Evolutionary conservation across 2,888 invertebrate genomes (phyloP).

Genomic region (Synergus itoensis): DNA sequence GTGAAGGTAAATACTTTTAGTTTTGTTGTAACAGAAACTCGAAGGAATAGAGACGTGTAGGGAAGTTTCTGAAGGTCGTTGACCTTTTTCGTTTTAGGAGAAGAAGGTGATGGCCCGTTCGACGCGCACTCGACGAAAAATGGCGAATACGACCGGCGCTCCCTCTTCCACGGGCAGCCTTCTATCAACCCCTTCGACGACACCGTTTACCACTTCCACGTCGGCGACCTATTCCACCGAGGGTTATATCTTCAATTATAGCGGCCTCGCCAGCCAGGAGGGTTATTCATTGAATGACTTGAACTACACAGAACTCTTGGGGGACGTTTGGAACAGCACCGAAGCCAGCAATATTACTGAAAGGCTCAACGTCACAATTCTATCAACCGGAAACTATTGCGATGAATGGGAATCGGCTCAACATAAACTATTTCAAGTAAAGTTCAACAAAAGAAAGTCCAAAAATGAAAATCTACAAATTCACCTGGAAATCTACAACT

Average conservation of each 20-base stretch:
- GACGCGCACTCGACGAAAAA: constrained; percentile 82
- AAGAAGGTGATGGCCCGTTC: constrained; percentile 83
- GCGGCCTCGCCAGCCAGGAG: constrained; percentile 67
- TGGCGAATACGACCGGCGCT: constrained; percentile 79
- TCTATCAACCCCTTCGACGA: constrained; percentile 78
- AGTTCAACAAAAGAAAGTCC: background rate
- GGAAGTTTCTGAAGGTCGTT: background rate
- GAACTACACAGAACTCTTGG: constrained; percentile 80
- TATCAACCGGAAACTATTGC: constrained; percentile 78
- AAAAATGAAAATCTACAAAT: background rate
- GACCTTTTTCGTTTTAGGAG: constrained; percentile 77
- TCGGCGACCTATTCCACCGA: constrained; percentile 68
- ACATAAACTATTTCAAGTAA: constrained; percentile 87
- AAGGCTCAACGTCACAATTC: constrained; percentile 77
- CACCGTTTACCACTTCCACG: constrained; percentile 76
- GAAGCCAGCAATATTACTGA: constrained; percentile 79
- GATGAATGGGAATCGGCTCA: constrained; percentile 90
- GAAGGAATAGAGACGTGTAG: background rate
- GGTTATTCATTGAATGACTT: constrained; percentile 75
- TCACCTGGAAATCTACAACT: no score
- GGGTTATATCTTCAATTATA: constrained; percentile 73
- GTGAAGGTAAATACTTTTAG: background rate
- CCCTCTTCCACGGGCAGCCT: constrained; percentile 73
- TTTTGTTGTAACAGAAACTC: background rate
- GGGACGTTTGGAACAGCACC: constrained; percentile 79